Evolutionary conservation across 1,140 invertebrate genomes (phyloP).

Genomic region (Diploscapter pachys): DNA sequence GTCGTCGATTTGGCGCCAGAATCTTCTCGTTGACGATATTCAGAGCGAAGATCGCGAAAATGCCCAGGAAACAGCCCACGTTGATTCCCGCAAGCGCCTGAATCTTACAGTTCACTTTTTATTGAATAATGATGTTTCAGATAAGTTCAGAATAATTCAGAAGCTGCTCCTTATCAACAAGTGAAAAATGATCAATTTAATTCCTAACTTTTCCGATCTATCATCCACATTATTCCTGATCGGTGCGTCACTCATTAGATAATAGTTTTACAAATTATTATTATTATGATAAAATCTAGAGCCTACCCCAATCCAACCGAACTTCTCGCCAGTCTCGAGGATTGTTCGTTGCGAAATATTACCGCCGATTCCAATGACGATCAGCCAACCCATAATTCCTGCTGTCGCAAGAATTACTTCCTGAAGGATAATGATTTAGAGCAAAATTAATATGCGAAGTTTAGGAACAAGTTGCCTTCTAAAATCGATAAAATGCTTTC

Average conservation of each 20-base stretch:
- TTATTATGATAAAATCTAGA: neutral
- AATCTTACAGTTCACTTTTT: constrained; percentile 7
- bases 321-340: constrained; percentile 40
- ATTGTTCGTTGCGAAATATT: constrained; percentile 41
- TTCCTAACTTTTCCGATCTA: neutral
- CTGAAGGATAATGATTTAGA: neutral
- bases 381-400: constrained; percentile 42
- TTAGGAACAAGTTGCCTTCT: neutral
- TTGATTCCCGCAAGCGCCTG: constrained; percentile 40
- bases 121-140: neutral
- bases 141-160: neutral
- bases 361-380: constrained; percentile 40
- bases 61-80: constrained; percentile 39
- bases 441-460: neutral
- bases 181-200: constrained; percentile 15
- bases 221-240: neutral
- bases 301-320: constrained; percentile 40
- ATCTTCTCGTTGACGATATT: constrained; percentile 41
- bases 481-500: neutral
- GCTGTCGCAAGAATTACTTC: constrained; percentile 39
- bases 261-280: constrained; percentile 4
- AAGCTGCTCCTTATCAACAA: neutral
- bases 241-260: neutral
- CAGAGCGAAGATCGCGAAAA: constrained; percentile 35
- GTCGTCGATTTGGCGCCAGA: constrained; percentile 1